These are phyloP conservation scores for Spatula clypeata DNA, from an alignment of 2,797 vertebrate species.

Conservation along the genomic window DNA sequence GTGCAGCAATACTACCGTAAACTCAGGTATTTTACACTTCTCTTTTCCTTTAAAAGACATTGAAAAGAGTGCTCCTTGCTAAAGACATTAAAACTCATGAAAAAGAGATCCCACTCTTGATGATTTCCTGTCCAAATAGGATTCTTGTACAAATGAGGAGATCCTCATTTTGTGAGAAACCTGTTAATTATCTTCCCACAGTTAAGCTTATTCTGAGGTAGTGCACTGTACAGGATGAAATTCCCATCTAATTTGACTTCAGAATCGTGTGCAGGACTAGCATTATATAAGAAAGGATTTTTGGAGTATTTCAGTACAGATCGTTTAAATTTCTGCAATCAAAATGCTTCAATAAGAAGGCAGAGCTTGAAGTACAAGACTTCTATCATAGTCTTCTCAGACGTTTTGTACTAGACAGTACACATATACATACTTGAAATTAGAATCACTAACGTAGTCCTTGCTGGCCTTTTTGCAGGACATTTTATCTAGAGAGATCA, in stretches of 20 bases:
- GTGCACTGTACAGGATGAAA: background rate
- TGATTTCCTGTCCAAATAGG: background rate
- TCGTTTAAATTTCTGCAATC: background rate
- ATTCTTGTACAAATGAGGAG: background rate
- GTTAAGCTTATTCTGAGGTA: background rate
- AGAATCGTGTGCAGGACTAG: background rate
- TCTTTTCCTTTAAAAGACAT: background rate
- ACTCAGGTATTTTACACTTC: constrained; percentile 89
- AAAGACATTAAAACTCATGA: background rate
- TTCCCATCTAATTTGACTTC: background rate
- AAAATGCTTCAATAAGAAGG: background rate
- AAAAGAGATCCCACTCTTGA: background rate
- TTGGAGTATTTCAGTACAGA: background rate
- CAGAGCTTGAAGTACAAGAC: background rate
- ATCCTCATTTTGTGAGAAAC: background rate
- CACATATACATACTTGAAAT: background rate
- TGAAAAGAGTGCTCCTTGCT: background rate
- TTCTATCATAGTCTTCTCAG: background rate
- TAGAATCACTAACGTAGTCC: background rate
- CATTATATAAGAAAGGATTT: background rate
- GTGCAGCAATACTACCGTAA: constrained; percentile 96
- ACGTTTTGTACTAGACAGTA: background rate
- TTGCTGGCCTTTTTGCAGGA: constrained; percentile 83
- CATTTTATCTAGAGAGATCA: constrained; percentile 98
- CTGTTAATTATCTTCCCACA: background rate